Conservation (phyloP, 2,113 vertebrate species). For the Mirounga angustirostris region DNA sequence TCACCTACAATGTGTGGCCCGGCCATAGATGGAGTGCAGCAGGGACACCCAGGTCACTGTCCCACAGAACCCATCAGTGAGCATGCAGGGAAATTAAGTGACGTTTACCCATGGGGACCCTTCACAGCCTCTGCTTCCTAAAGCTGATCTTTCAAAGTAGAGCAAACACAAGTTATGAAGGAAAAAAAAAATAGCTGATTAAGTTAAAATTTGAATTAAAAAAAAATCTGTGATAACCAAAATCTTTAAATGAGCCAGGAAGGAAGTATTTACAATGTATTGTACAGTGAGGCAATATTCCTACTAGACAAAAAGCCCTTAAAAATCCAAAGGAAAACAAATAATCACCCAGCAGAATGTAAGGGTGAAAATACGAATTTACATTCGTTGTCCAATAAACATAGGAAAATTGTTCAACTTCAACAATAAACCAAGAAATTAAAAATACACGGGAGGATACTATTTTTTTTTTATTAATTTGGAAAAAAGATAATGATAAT, state of each 20-base stretch:
- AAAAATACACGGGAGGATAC: neutral
- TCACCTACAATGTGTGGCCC: accelerated
- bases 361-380: neutral
- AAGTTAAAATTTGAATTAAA: neutral
- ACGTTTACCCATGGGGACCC: accelerated
- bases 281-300: accelerated
- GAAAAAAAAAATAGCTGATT: accelerated
- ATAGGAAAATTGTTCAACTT: neutral
- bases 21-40: accelerated
- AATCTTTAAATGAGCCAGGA: neutral
- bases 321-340: neutral
- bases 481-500: neutral
- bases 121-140: neutral
- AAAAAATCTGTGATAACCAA: neutral
- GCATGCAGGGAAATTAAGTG: accelerated
- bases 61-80: neutral
- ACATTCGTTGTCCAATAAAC: neutral
- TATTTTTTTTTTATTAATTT: neutral
- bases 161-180: neutral
- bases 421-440: neutral
- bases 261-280: neutral
- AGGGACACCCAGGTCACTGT: accelerated
- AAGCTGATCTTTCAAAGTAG: accelerated
- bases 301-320: neutral
- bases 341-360: neutral